A percentile compares a stretch with the other conserved stretches of the same genome.
These are phyloP conservation scores for Halictus ligatus DNA, from an alignment of 2,888 invertebrate genomes.

Conservation along the genomic window DNA sequence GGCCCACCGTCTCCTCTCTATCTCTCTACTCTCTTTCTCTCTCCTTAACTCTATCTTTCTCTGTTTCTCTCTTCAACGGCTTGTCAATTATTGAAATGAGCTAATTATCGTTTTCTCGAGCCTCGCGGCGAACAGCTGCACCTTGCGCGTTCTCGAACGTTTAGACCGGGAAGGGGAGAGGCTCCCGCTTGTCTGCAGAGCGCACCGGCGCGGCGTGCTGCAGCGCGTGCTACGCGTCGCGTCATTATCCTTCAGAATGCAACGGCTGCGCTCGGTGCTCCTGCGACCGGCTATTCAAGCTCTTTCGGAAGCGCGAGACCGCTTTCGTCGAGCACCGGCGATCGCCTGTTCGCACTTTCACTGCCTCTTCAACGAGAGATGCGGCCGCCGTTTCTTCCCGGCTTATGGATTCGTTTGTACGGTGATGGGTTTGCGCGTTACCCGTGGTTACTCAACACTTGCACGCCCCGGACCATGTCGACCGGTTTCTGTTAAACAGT, in stretches of 20 bases:
- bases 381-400: not conserved
- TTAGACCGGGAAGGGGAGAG: conserved; percentile 31
- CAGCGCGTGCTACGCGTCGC: conserved; percentile 77
- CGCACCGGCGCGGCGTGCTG: conserved; percentile 12
- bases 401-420: not conserved
- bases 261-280: conserved; percentile 32
- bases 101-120: conserved; percentile 82
- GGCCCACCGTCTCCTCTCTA: conserved; percentile 21
- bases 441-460: not conserved
- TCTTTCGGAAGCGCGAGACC: conserved; percentile 20
- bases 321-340: conserved; percentile 11
- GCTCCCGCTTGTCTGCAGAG: conserved; percentile 30
- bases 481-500: not conserved
- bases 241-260: conserved; percentile 75
- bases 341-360: conserved; percentile 37
- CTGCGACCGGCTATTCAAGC: conserved; percentile 37
- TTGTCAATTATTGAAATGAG: conserved; percentile 84
- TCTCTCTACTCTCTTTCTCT: not conserved
- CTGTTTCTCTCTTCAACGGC: conserved; percentile 40
- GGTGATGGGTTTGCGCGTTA: not conserved
- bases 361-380: not conserved
- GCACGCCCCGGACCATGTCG: not conserved
- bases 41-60: not conserved
- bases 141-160: conserved; percentile 54
- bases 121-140: conserved; percentile 77